A percentile compares a stretch with the other conserved stretches of the same genome.
phyloP scores from a whole-genome alignment of 2,113 vertebrate genomes.

The Pongo abelii region DNA sequence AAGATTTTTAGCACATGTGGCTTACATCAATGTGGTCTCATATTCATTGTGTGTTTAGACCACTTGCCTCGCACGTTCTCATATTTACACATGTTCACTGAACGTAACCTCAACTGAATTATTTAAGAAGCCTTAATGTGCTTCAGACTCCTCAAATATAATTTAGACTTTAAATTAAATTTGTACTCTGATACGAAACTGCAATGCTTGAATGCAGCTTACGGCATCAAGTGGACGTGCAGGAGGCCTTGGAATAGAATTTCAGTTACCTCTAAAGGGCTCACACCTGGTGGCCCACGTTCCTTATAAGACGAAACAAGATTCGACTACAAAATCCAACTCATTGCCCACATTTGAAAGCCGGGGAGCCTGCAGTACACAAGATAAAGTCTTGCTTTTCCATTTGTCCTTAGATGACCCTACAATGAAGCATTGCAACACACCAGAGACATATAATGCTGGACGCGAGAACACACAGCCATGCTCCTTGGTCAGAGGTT shows the following conservation, averaged over 20 bases:
- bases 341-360: rapidly evolving
- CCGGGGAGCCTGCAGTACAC: rapidly evolving
- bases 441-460: rapidly evolving
- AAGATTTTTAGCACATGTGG: conserved; percentile 35
- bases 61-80: not conserved
- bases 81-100: conserved; percentile 30
- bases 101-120: conserved; percentile 31
- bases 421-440: not conserved
- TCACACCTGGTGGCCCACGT: rapidly evolving
- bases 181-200: not conserved
- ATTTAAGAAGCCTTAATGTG: conserved; percentile 53
- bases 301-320: rapidly evolving
- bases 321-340: rapidly evolving
- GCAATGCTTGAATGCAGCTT: not conserved
- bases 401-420: not conserved
- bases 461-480: not conserved
- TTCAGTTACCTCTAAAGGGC: not conserved
- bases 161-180: conserved; percentile 56
- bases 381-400: no score
- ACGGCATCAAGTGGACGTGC: not conserved
- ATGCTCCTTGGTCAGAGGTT: not conserved
- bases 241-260: not conserved
- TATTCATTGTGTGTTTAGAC: conserved; percentile 56
- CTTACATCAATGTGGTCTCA: conserved; percentile 67
- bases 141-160: not conserved